Conservation (phyloP, 1,140 invertebrate species). For the Goniozus legneri region DNA sequence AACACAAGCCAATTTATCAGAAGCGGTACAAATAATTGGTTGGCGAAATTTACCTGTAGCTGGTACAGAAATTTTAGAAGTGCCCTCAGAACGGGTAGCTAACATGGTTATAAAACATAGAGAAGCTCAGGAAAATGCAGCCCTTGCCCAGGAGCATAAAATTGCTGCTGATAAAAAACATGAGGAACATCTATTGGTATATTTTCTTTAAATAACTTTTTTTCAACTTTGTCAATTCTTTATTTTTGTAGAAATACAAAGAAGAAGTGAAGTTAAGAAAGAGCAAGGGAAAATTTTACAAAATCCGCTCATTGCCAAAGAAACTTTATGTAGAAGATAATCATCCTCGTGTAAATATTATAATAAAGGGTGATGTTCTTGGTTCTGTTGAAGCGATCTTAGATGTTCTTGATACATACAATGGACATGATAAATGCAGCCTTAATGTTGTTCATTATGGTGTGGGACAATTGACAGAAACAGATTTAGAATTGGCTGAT, state of each 20-base stretch:
- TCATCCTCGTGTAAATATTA: slow-evolving; percentile 56
- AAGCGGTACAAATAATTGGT: slow-evolving; percentile 83
- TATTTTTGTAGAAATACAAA: slow-evolving; percentile 60
- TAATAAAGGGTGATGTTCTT: slow-evolving; percentile 76
- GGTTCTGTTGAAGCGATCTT: slow-evolving; percentile 93
- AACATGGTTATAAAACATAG: slow-evolving; percentile 67
- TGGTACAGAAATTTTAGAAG: slow-evolving; percentile 84
- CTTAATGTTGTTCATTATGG: slow-evolving; percentile 87
- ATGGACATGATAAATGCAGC: slow-evolving; percentile 65
- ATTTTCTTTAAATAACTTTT: slow-evolving; percentile 8
- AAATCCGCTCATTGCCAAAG: slow-evolving; percentile 53
- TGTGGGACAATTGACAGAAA: slow-evolving; percentile 79
- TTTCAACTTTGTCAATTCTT: too few relatives aligned
- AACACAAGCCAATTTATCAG: slow-evolving; percentile 69
- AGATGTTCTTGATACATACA: slow-evolving; percentile 86
- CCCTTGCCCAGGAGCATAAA: slow-evolving; percentile 61
- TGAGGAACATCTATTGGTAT: slow-evolving; percentile 60
- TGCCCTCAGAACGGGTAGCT: slow-evolving; percentile 72
- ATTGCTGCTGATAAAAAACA: slow-evolving; percentile 65
- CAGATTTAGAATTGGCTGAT: slow-evolving; percentile 82
- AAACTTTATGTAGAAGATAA: slow-evolving; percentile 50
- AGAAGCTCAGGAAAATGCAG: slow-evolving; percentile 54
- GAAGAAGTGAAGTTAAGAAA: slow-evolving; percentile 60
- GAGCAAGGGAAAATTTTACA: slow-evolving; percentile 55
- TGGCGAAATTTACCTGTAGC: slow-evolving; percentile 85